Conservation (phyloP, 37 sponge, comb jelly and placozoan genomes). For the Haliclona indistincta region DNA sequence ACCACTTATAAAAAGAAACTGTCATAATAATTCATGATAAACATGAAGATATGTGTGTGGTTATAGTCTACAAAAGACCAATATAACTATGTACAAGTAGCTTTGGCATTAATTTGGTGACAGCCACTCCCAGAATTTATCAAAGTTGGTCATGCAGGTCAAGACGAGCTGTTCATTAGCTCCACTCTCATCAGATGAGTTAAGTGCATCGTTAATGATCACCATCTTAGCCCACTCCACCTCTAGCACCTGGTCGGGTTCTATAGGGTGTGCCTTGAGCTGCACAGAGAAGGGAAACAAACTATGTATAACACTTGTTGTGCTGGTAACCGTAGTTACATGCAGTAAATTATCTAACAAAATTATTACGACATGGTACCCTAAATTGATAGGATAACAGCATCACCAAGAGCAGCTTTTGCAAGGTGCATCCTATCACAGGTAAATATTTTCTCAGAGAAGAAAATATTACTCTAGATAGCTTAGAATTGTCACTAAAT, state of each 20-base stretch:
- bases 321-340: too few relatives aligned
- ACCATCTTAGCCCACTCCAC: slow-evolving; percentile 76
- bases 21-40: too few relatives aligned
- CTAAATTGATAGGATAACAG: neutral
- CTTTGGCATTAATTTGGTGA: slow-evolving; percentile 30
- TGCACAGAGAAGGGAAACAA: neutral
- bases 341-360: too few relatives aligned
- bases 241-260: slow-evolving; percentile 43
- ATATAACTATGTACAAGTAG: neutral
- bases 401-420: neutral
- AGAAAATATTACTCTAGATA: too few relatives aligned
- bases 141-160: slow-evolving; percentile 28
- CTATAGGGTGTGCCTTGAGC: slow-evolving; percentile 10
- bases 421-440: neutral
- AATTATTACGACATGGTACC: too few relatives aligned
- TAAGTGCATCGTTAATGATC: slow-evolving; percentile 35
- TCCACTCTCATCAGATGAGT: slow-evolving; percentile 39
- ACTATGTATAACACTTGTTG: neutral
- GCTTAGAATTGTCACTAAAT: too few relatives aligned
- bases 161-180: slow-evolving; percentile 56
- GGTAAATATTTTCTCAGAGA: too few relatives aligned
- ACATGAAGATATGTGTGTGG: too few relatives aligned
- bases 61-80: neutral
- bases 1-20: too few relatives aligned
- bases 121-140: slow-evolving; percentile 69